phyloP scores from a whole-genome alignment of 1,140 invertebrate genomes.

The Apolygus lucorum region DNA sequence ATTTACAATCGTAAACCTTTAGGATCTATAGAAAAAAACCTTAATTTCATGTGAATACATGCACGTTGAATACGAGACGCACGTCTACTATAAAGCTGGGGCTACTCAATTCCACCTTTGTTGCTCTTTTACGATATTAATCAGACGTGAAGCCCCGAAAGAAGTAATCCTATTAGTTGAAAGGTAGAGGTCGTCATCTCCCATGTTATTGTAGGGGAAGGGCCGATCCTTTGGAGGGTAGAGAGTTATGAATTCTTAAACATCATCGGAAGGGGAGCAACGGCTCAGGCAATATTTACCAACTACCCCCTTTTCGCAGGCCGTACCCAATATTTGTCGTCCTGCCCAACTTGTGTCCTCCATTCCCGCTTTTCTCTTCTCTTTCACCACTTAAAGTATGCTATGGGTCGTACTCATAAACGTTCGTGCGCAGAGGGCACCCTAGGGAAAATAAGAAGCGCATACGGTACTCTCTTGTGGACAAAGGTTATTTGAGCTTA shows the following conservation, averaged over 20 bases:
- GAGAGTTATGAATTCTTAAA: not conserved
- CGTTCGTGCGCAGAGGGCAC: too few species aligned
- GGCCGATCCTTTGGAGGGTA: not conserved
- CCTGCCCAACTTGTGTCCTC: not conserved
- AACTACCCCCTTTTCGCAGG: not conserved
- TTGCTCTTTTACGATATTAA: not conserved
- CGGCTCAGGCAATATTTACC: not conserved
- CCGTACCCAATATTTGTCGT: not conserved
- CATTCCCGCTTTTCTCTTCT: not conserved
- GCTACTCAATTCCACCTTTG: too few species aligned
- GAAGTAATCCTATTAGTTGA: not conserved
- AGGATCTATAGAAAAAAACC: too few species aligned
- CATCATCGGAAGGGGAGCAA: not conserved
- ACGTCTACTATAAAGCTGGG: too few species aligned
- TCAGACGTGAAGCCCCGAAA: not conserved
- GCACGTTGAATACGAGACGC: too few species aligned
- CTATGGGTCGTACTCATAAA: too few species aligned
- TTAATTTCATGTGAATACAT: too few species aligned
- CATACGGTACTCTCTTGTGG: too few species aligned
- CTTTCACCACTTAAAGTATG: too few species aligned
- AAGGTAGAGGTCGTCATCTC: not conserved
- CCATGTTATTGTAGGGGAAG: not conserved
- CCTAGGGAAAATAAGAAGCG: too few species aligned
- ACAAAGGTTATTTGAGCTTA: too few species aligned
- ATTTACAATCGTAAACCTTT: too few species aligned